Conservation (phyloP, 2,888 invertebrate species). For the Sphaeridia pumilis region DNA sequence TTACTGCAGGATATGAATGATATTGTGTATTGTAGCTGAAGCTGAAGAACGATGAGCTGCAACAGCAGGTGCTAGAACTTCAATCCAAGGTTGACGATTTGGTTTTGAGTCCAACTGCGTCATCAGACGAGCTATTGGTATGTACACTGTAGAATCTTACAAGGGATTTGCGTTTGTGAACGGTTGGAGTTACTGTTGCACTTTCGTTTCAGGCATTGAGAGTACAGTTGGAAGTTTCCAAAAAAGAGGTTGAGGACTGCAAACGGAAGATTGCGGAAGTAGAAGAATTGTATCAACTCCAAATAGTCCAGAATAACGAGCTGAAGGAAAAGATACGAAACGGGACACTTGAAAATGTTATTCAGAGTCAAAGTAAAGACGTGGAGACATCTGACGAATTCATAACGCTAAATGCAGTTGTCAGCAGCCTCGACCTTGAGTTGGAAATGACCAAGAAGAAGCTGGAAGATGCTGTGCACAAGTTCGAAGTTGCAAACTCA, state of each 20-base stretch:
- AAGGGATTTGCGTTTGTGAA: too few species aligned
- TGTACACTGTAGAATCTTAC: too few species aligned
- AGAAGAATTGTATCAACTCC: slow-evolving; percentile 1
- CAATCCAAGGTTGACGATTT: too few species aligned
- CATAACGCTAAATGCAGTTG: neutral
- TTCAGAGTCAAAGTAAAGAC: neutral
- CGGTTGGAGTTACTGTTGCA: too few species aligned
- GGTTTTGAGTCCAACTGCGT: too few species aligned
- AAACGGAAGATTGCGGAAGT: neutral
- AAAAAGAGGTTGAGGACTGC: neutral
- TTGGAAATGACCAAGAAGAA: neutral
- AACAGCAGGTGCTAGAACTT: too few species aligned
- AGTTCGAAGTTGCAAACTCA: neutral
- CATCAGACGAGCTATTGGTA: too few species aligned
- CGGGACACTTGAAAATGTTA: too few species aligned
- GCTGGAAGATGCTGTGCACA: neutral
- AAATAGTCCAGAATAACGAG: slow-evolving; percentile 2
- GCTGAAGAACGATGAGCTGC: too few species aligned
- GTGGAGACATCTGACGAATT: neutral
- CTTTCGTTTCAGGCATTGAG: too few species aligned
- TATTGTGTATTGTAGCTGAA: too few species aligned
- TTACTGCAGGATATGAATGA: too few species aligned
- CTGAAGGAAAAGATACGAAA: slow-evolving; percentile 2
- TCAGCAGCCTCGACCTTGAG: neutral
- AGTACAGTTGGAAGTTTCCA: neutral